phyloP scores from a whole-genome alignment of 2,797 vertebrate species.

The Valencia hispanica region DNA sequence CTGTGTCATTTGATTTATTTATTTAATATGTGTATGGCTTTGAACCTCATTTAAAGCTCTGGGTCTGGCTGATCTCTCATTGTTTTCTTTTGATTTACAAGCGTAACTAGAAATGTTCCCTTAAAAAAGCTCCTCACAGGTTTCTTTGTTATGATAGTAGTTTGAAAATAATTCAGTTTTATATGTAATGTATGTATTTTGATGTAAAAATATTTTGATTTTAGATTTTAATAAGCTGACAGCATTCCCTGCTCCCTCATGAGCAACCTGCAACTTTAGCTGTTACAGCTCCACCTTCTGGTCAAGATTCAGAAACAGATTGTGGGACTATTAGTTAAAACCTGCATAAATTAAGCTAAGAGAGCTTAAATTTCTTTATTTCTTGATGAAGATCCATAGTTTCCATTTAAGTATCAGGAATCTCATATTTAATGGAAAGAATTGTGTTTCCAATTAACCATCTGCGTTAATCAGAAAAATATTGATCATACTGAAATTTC shows the following conservation, averaged over 20 bases:
- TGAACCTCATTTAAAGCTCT: too few species aligned
- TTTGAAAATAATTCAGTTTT: not conserved
- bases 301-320: not conserved
- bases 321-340: not conserved
- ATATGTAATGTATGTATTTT: not conserved
- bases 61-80: not conserved
- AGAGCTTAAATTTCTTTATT: not conserved
- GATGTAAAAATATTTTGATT: not conserved
- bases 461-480: not conserved
- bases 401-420: not conserved
- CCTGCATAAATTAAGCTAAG: not conserved
- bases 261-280: not conserved
- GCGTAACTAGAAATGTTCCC: not conserved
- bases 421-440: not conserved
- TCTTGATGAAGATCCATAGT: not conserved
- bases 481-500: not conserved
- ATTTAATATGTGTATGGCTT: not conserved
- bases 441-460: not conserved
- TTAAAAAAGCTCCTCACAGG: not conserved
- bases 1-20: not conserved
- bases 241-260: not conserved
- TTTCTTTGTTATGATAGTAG: not conserved
- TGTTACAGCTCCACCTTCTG: conserved; percentile 1
- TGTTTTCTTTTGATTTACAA: not conserved
- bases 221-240: not conserved